A percentile compares a stretch with the other conserved stretches of the same genome.
Conservation (phyloP, 2,113 vertebrate genomes). For the Sigmodon hispidus region DNA sequence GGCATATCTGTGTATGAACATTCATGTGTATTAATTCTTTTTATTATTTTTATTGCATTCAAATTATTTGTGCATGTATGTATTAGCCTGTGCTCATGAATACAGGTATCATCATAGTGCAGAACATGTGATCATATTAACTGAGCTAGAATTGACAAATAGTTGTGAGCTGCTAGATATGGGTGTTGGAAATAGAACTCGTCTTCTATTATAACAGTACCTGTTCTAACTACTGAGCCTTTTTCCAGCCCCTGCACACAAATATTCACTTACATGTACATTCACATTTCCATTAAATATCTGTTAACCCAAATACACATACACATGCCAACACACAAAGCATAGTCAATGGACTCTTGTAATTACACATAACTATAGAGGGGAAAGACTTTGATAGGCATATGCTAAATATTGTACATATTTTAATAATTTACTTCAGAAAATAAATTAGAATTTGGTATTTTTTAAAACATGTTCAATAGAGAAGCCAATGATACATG, state of each 20-base stretch:
- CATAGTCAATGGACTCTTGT: neutral
- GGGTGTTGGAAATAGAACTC: neutral
- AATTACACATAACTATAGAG: neutral
- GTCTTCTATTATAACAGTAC: neutral
- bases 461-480: neutral
- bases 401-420: neutral
- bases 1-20: neutral
- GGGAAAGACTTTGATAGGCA: neutral
- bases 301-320: neutral
- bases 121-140: neutral
- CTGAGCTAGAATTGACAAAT: neutral
- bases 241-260: neutral
- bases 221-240: neutral
- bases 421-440: neutral
- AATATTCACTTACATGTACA: neutral
- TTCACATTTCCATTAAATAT: neutral
- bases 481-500: neutral
- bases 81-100: neutral
- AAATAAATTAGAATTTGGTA: neutral
- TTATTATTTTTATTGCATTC: neutral
- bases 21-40: neutral
- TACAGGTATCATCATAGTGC: neutral
- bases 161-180: neutral
- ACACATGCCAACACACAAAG: neutral
- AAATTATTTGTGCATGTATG: neutral